These are phyloP conservation scores for Pavo muticus DNA, from an alignment of 2,113 vertebrate species.

Conservation along the genomic window DNA sequence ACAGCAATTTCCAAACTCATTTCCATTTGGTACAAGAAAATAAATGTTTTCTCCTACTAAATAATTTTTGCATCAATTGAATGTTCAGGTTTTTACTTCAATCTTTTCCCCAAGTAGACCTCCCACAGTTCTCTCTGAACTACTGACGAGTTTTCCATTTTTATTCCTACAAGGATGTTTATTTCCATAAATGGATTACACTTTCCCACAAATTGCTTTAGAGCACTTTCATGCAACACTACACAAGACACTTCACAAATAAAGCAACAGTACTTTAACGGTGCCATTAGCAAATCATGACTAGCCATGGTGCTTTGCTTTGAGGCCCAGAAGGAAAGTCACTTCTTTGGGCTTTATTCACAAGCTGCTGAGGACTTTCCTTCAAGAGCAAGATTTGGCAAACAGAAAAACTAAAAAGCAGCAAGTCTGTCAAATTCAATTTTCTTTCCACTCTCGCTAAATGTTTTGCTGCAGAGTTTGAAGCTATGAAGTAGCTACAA, in stretches of 20 bases:
- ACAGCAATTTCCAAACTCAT: background rate
- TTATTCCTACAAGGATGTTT: background rate
- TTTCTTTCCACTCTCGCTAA: background rate
- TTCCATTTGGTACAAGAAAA: conserved; percentile 16
- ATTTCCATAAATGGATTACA: conserved; percentile 25
- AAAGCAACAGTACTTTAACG: background rate
- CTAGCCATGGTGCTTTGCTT: background rate
- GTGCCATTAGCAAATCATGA: background rate
- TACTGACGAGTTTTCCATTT: conserved; percentile 8
- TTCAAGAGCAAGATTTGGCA: background rate
- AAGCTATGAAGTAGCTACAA: background rate
- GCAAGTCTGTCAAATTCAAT: background rate
- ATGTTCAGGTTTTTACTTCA: background rate
- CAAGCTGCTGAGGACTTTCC: background rate
- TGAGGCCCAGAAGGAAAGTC: background rate
- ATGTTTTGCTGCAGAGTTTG: background rate
- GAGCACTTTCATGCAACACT: background rate
- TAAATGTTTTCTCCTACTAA: background rate
- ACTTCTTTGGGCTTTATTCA: background rate
- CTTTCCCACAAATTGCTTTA: background rate
- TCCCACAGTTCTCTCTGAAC: background rate
- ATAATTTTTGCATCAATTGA: background rate
- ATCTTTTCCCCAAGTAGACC: background rate
- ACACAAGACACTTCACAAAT: background rate
- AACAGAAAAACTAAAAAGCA: background rate